Base-by-base conservation (phyloP, 2,888 invertebrate species). In the Pedicia rivosa region DNA sequence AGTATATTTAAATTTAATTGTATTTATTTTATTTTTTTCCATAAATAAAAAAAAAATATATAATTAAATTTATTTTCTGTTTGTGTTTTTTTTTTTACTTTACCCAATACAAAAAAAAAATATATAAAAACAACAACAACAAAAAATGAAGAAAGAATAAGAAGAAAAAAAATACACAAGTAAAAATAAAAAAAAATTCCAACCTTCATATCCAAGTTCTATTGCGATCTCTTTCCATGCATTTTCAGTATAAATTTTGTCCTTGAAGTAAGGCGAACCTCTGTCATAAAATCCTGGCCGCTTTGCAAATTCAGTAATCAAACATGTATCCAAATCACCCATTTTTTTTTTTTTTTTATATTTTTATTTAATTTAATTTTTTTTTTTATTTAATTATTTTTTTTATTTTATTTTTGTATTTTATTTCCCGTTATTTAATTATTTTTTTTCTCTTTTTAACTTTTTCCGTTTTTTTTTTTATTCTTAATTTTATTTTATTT, bases 231-330 rank as follows among this genome's bases (percentile, higher is more conserved):
- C 56, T 37, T 51, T 49, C 61, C 61, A 62, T 24, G 53, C 53
- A 36, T 52, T 51, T 15, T 56, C 54, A 35, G 49, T 49, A 37
- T 52, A 55, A 3, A 50, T 39, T 45, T 59, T 61, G 44, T 62
- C 60, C 47, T 56, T 59, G 38, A 56, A 61, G 28, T 52, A 52
- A 16, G 50, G 48, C 31, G 53, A 53, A 32, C 50, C 48, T 10
- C 59, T 56, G 47, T 62, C 58, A 41, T 61, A 62, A 15, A 62
- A 54, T 7, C 55, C 57, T 7, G 59, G 57, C 9, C 57, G 52
- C 25, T 46, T 45, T 22, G 53, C 54, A 47, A 56, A 62, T 40
- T 61, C 59, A 13, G 49, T 44, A 16, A 52, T 49, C 6, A 62
- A 49, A 38, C 54, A 55, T 38, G 59, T 47, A 45, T 62, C 61